Evolutionary conservation across 2,797 vertebrate genomes (phyloP).

Genomic region (Lithobates sylvaticus): DNA sequence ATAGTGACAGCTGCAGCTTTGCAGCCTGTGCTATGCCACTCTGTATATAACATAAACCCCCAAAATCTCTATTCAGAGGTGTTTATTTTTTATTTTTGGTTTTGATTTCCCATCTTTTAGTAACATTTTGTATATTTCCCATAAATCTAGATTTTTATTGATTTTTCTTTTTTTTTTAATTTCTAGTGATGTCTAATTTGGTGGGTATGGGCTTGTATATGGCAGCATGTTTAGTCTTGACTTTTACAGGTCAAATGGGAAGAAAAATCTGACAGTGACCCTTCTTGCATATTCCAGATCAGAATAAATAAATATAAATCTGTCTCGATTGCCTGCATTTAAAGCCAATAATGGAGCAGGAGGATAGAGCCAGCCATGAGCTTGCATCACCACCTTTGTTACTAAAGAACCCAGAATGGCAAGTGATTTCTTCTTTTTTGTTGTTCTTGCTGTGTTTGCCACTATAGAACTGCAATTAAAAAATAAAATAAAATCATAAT

Average conservation of each 20-base stretch:
- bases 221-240: background rate
- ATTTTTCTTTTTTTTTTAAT: background rate
- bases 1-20: too few species aligned
- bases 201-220: background rate
- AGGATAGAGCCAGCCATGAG: constrained; percentile 55
- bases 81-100: too few species aligned
- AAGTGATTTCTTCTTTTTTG: constrained; percentile 56
- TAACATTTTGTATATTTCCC: too few species aligned
- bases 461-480: background rate
- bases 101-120: too few species aligned
- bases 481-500: background rate
- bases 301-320: constrained; percentile 55
- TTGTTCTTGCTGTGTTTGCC: constrained; percentile 36
- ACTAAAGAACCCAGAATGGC: constrained; percentile 61
- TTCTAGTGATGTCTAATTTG: background rate
- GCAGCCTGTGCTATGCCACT: too few species aligned
- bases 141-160: too few species aligned
- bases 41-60: too few species aligned
- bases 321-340: constrained; percentile 57
- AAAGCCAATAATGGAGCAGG: constrained; percentile 58
- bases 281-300: constrained; percentile 61
- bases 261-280: constrained; percentile 47
- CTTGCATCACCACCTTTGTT: constrained; percentile 52
- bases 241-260: constrained; percentile 18
- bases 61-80: too few species aligned